Percentiles rank a stretch among this genome's conserved stretches.
These are phyloP conservation scores for Porites rus DNA, from an alignment of 92 coral and sea anemone genomes.

Conservation along the genomic window DNA sequence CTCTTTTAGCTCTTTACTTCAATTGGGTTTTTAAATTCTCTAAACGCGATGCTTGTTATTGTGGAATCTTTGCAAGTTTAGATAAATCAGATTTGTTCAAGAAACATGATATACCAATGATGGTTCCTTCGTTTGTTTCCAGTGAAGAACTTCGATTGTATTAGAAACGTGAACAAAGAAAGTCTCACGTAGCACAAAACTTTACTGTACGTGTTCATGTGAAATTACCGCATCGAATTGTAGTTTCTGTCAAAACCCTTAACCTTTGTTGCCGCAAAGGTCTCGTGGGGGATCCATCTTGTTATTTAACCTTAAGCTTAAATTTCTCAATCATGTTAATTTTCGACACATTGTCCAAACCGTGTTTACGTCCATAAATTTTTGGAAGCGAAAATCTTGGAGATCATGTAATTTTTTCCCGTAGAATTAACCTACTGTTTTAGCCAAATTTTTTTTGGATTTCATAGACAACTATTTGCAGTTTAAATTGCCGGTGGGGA, in stretches of 20 bases:
- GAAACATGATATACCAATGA: slow-evolving; percentile 13
- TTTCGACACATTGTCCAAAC: not conserved
- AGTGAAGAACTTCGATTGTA: not conserved
- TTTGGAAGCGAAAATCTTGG: not conserved
- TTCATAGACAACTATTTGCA: too few relatives aligned
- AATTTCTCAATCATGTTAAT: not conserved
- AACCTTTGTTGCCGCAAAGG: not conserved
- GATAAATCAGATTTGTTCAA: not conserved
- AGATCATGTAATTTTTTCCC: not conserved
- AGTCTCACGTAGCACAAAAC: not conserved
- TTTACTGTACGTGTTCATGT: not conserved
- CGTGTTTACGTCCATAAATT: slow-evolving; percentile 17
- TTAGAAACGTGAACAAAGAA: not conserved
- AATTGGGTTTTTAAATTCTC: too few relatives aligned
- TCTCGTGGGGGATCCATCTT: not conserved
- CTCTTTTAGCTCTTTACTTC: not conserved
- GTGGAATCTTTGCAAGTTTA: too few relatives aligned
- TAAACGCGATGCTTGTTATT: too few relatives aligned
- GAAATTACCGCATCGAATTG: not conserved
- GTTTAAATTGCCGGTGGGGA: not conserved
- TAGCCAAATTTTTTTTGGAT: too few relatives aligned
- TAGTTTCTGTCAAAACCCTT: not conserved
- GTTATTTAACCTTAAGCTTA: not conserved
- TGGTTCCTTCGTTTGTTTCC: not conserved
- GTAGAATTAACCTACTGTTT: too few relatives aligned